A percentile compares a stretch with the other conserved stretches of the same genome.
Conservation (phyloP, 1,140 invertebrate species). For the Drosophila sucinea region DNA sequence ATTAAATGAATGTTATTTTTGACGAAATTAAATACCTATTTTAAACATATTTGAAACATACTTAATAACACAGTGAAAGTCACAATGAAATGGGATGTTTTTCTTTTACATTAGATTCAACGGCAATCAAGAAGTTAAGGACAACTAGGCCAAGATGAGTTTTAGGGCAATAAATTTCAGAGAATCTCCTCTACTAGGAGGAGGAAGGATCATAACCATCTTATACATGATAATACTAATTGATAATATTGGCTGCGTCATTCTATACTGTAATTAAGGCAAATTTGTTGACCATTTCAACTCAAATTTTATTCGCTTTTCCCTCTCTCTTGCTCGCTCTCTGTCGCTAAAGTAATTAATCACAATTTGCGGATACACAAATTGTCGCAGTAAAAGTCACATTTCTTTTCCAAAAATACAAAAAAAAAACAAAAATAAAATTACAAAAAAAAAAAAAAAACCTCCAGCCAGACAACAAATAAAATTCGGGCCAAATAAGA, state of each 20-base stretch:
- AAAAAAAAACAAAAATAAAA: conserved; percentile 5
- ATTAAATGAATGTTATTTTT: too few relatives aligned
- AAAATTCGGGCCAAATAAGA: conserved; percentile 14
- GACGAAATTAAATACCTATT: too few relatives aligned
- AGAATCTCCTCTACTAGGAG: too few relatives aligned
- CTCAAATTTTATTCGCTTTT: not conserved
- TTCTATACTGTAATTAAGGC: conserved; percentile 2
- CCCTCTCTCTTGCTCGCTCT: not conserved
- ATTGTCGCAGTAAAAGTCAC: conserved; percentile 32
- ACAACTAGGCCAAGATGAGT: too few relatives aligned
- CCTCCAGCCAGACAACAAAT: conserved; percentile 2
- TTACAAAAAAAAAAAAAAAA: conserved; percentile 11
- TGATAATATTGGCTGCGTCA: conserved; percentile 1
- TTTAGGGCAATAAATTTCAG: too few relatives aligned
- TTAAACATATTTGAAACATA: too few relatives aligned
- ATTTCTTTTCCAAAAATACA: conserved; percentile 8
- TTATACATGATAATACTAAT: not conserved
- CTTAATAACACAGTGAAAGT: too few relatives aligned
- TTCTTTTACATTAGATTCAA: too few relatives aligned
- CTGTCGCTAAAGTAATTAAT: conserved; percentile 19
- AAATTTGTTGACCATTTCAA: conserved; percentile 13
- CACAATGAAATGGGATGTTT: too few relatives aligned
- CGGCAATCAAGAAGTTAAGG: too few relatives aligned
- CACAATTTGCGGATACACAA: conserved; percentile 30
- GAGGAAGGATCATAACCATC: too few relatives aligned